Conservation (phyloP, 1,140 invertebrate genomes). For the Dreissena rostriformis region DNA sequence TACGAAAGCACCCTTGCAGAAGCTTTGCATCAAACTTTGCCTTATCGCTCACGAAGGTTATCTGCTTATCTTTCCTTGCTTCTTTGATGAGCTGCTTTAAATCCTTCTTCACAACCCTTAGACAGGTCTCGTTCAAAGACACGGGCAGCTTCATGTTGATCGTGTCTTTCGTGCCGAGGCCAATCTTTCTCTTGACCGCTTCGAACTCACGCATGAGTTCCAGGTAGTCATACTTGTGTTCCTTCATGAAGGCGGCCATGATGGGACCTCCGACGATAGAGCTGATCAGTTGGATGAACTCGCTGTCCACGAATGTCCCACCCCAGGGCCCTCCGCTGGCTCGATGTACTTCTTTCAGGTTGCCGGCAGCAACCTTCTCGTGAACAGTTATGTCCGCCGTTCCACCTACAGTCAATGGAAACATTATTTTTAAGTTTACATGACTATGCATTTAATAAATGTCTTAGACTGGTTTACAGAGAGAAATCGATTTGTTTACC, state of each 20-base stretch:
- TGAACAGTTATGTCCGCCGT: slow-evolving; percentile 51
- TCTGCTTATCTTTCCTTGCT: slow-evolving; percentile 25
- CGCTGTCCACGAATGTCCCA: slow-evolving; percentile 35
- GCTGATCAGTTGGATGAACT: slow-evolving; percentile 34
- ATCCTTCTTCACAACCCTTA: slow-evolving; percentile 6
- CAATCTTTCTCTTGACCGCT: slow-evolving; percentile 31
- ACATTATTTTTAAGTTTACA: no score
- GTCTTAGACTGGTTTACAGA: no score
- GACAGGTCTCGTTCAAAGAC: slow-evolving; percentile 35
- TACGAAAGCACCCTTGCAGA: slow-evolving; percentile 39
- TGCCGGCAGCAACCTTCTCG: slow-evolving; percentile 28
- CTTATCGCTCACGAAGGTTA: slow-evolving; percentile 42
- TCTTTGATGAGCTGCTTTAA: slow-evolving; percentile 20
- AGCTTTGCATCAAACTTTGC: slow-evolving; percentile 19
- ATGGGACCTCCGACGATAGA: slow-evolving; percentile 28
- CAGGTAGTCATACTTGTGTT: slow-evolving; percentile 15
- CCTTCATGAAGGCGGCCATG: slow-evolving; percentile 16
- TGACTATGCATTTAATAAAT: no score
- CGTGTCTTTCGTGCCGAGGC: background rate
- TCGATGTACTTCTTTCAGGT: slow-evolving; percentile 41
- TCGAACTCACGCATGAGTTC: slow-evolving; percentile 51
- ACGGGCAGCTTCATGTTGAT: slow-evolving; percentile 35
- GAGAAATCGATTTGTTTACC: no score
- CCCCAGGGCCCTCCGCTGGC: slow-evolving; percentile 51
- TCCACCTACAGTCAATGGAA: slow-evolving; percentile 18